Conservation (phyloP, 2,888 invertebrate genomes). For the Clepsis dumicolana region DNA sequence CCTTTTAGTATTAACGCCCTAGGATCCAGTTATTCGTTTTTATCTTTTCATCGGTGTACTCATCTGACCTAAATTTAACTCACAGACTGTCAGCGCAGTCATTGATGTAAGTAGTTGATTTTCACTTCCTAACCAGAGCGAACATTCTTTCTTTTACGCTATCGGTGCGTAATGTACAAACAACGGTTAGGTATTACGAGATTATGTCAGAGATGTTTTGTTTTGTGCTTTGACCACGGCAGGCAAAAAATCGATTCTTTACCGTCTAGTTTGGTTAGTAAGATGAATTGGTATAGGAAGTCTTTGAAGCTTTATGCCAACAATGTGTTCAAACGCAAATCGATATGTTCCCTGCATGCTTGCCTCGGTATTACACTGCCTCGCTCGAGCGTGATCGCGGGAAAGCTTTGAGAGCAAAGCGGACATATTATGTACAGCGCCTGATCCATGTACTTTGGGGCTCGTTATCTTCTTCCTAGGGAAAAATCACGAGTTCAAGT, state of each 20-base stretch:
- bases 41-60: constrained; percentile 5
- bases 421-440: neutral
- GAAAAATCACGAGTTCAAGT: neutral
- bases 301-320: constrained; percentile 21
- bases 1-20: constrained; percentile 33
- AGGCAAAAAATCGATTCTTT: neutral
- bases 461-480: neutral
- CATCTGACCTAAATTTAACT: neutral
- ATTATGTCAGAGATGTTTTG: no score
- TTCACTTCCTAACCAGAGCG: no score
- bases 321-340: constrained; percentile 23
- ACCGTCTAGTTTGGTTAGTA: neutral
- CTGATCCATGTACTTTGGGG: neutral
- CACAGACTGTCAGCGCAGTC: neutral
- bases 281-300: neutral
- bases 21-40: constrained; percentile 19
- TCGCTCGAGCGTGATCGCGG: neutral
- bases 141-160: no score
- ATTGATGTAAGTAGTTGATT: no score
- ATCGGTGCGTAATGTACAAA: no score
- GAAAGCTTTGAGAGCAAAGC: constrained; percentile 21
- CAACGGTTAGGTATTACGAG: no score
- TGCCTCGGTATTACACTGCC: constrained; percentile 21
- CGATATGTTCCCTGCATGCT: constrained; percentile 27
- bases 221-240: neutral